Evolutionary conservation across 1,140 invertebrate genomes (phyloP), one percentile per base, ranked within the genome.

Genomic region (Bombus consobrinus): DNA sequence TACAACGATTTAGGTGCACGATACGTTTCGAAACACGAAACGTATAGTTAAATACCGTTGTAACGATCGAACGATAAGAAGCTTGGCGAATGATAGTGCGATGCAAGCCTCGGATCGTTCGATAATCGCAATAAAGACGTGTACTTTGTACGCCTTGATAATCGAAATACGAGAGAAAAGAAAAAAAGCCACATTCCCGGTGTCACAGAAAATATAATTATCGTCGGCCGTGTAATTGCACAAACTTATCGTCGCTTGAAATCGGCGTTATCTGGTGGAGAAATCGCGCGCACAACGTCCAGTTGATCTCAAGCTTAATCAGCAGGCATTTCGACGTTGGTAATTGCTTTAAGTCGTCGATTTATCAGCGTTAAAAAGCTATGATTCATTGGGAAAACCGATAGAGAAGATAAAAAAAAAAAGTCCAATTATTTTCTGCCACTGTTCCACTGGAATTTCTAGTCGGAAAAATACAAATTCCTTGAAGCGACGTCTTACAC

Each of bases 251-350:
- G 72, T 59, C 69, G 66, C 43, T 12, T 72, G 69, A 77, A 72
- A 89, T 89, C 84, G 84, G 37, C 86, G 66, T 87, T 89, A 89
- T 89, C 87, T 28, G 41, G 18, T 64, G 47, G 18, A 53, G 47
- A 6, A 53, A 53, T 53, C 47, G 6, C 18, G 6, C 18, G 47
- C 18, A 6, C 47, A 53, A 3, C 15, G 53, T 9, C 22, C 81
- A 53, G 18, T 53, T 22, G 28, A 62, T 62, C 59, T 28, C 74
- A 18, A 57, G 84, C 59, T 89, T 83, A 82, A 89, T 83, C 75
- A 80, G 83, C 69, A 69, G 78, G 81, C 77, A 59, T 37, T 62
- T 39, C 59, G 37, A 71, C 68, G 68, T 68, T n/a, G 10, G 47
- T 47, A 68, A 86, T 53, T 28, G 64, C 57, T 88, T 68, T 47